These are phyloP conservation scores for Heloderma charlesbogerti DNA, from an alignment of 2,113 vertebrate genomes.

Conservation along the genomic window DNA sequence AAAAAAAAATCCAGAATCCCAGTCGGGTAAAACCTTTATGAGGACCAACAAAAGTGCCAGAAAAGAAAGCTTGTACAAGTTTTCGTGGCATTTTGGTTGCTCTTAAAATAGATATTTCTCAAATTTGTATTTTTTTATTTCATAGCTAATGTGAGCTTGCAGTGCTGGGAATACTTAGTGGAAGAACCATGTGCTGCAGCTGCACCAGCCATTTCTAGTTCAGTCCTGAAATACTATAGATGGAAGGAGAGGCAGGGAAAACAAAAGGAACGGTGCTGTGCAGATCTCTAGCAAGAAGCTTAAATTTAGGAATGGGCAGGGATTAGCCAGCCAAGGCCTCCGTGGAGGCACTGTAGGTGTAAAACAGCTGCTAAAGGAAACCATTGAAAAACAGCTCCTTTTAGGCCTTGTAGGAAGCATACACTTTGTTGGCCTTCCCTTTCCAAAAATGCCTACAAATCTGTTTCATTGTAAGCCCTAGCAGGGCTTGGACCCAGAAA, in stretches of 20 bases:
- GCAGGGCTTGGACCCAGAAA: not conserved
- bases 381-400: not conserved
- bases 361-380: not conserved
- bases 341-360: not conserved
- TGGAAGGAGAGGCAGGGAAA: slow-evolving; percentile 4
- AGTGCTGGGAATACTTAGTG: slow-evolving; percentile 46
- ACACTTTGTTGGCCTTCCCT: not conserved
- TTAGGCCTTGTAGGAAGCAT: not conserved
- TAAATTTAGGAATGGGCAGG: not conserved
- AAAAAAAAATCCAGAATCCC: too few species aligned
- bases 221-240: slow-evolving; percentile 21
- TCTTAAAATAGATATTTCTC: too few species aligned
- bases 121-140: too few species aligned
- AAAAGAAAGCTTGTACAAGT: too few species aligned
- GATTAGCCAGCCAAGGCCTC: not conserved
- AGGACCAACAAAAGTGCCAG: too few species aligned
- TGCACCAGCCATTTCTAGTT: slow-evolving; percentile 50
- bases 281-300: slow-evolving; percentile 17
- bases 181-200: slow-evolving; percentile 43
- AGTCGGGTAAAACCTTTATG: too few species aligned
- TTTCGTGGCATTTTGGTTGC: too few species aligned
- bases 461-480: not conserved
- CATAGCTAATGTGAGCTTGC: slow-evolving; percentile 20
- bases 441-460: not conserved
- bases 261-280: not conserved